phyloP scores from a whole-genome alignment of 1,140 invertebrate genomes.

The Ectropis grisescens region DNA sequence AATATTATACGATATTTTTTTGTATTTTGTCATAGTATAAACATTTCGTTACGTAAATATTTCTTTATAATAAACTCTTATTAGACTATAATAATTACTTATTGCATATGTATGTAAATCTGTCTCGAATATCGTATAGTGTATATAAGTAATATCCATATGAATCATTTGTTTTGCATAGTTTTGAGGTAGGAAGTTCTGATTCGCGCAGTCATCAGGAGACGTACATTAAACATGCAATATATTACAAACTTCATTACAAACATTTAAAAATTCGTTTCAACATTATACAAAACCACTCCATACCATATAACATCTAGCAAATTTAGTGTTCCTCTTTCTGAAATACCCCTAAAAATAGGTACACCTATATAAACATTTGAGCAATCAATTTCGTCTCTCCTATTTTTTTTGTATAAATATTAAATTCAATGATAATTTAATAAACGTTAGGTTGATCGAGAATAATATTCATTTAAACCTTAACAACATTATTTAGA shows the following conservation, averaged over 20 bases:
- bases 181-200: constrained; percentile 65
- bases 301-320: constrained; percentile 56
- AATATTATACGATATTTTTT: constrained; percentile 33
- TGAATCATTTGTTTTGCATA: constrained; percentile 52
- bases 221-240: constrained; percentile 18
- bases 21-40: constrained; percentile 48
- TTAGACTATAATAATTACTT: constrained; percentile 52
- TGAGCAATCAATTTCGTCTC: constrained; percentile 68
- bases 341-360: constrained; percentile 63
- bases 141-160: constrained; percentile 22
- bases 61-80: constrained; percentile 65
- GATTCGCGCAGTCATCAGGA: constrained; percentile 20
- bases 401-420: constrained; percentile 61
- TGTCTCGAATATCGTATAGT: background rate
- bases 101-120: constrained; percentile 32
- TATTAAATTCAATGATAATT: constrained; percentile 59
- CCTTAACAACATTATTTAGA: constrained; percentile 38
- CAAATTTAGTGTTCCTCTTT: constrained; percentile 59
- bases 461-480: constrained; percentile 35
- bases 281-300: constrained; percentile 62
- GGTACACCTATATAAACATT: constrained; percentile 66
- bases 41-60: constrained; percentile 63
- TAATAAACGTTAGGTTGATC: constrained; percentile 45
- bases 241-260: constrained; percentile 49
- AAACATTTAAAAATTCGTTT: constrained; percentile 63